Conservation (phyloP, 1,140 invertebrate genomes). For the Trinorchestia longiramus region DNA sequence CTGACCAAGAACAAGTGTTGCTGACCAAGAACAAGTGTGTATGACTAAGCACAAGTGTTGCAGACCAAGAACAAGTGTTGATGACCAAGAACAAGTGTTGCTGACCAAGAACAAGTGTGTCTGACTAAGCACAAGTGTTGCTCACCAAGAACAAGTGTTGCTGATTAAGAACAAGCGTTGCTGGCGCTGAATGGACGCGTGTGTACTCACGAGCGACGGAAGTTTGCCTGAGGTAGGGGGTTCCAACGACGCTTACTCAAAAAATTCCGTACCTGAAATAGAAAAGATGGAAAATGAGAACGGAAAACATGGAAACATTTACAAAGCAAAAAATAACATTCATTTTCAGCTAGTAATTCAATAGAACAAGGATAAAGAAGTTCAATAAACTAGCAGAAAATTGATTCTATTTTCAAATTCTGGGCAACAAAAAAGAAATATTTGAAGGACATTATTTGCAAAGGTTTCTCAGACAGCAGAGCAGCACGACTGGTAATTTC, state of each 20-base stretch:
- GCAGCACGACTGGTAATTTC: not conserved
- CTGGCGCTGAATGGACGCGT: too few relatives aligned
- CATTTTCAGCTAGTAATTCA: not conserved
- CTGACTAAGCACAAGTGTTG: too few relatives aligned
- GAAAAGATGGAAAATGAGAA: not conserved
- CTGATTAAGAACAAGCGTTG: too few relatives aligned
- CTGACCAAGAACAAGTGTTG: too few relatives aligned
- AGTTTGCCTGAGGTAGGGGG: too few relatives aligned
- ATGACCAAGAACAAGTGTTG: too few relatives aligned
- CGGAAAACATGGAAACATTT: not conserved
- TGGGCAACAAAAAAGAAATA: not conserved
- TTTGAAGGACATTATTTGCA: not conserved
- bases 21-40: too few relatives aligned
- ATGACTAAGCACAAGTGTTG: too few relatives aligned
- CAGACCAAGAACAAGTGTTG: too few relatives aligned
- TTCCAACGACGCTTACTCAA: not conserved
- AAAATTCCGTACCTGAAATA: not conserved
- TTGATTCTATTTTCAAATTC: not conserved
- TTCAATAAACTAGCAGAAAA: not conserved
- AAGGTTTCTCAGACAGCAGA: not conserved
- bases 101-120: too few relatives aligned
- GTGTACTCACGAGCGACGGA: too few relatives aligned
- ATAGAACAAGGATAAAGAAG: not conserved
- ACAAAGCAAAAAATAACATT: not conserved
- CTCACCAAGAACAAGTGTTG: too few relatives aligned